Conservation (phyloP, 2,113 vertebrate genomes). For the Pangasianodon gigas region DNA sequence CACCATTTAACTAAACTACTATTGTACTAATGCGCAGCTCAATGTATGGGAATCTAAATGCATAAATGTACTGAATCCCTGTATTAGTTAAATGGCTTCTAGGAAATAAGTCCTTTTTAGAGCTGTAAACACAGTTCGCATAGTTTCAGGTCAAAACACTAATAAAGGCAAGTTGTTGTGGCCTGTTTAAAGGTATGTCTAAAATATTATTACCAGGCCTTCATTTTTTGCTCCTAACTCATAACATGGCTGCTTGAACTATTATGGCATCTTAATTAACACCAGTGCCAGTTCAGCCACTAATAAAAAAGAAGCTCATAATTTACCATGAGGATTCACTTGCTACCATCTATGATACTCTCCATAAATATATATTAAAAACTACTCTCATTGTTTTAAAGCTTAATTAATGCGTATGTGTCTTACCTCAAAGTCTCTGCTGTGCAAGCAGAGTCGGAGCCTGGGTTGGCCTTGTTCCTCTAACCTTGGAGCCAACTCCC, state of each 20-base stretch:
- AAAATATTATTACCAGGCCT: background rate
- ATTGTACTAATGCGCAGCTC: background rate
- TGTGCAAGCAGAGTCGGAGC: constrained; percentile 58
- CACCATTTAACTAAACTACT: background rate
- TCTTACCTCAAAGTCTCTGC: constrained; percentile 61
- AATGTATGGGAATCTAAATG: background rate
- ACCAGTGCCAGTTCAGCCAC: background rate
- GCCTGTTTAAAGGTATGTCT: background rate
- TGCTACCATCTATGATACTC: background rate
- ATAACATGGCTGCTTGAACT: background rate
- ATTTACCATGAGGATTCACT: background rate
- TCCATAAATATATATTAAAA: background rate
- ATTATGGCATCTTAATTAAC: background rate
- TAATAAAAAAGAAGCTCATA: background rate
- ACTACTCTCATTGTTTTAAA: background rate
- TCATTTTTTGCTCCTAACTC: background rate
- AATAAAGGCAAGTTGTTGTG: background rate
- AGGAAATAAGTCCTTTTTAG: background rate
- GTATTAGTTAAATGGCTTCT: background rate
- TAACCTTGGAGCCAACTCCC: constrained; percentile 54
- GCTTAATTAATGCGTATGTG: background rate
- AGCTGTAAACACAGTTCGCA: background rate
- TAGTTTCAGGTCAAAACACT: background rate
- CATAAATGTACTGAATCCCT: background rate
- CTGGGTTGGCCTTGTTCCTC: constrained; percentile 55